Conservation (phyloP, 1,140 invertebrate genomes). For the Drosophila kepulauana region DNA sequence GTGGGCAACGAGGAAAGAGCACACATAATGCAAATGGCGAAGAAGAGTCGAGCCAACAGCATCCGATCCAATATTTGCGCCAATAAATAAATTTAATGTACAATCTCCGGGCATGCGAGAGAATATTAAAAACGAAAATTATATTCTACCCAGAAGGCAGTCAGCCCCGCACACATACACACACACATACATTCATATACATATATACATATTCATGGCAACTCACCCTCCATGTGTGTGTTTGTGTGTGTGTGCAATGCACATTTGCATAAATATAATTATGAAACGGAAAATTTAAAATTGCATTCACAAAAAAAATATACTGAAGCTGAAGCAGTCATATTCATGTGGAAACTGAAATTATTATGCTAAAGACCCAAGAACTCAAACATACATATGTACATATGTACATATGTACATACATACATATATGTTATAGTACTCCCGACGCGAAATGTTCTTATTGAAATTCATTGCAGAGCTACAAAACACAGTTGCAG, state of each 20-base stretch:
- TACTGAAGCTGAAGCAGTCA: slow-evolving; percentile 11
- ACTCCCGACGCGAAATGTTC: neutral
- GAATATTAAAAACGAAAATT: slow-evolving; percentile 84
- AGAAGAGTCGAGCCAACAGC: slow-evolving; percentile 46
- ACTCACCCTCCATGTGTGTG: slow-evolving; percentile 10
- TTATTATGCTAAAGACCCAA: slow-evolving; percentile 36
- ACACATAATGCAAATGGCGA: slow-evolving; percentile 67
- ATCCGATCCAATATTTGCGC: slow-evolving; percentile 83
- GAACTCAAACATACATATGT: neutral
- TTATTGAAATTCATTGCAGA: slow-evolving; percentile 11
- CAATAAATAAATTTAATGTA: slow-evolving; percentile 84
- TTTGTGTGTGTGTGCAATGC: slow-evolving; percentile 24
- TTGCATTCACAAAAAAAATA: slow-evolving; percentile 58
- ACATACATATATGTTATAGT: neutral
- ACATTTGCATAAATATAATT: slow-evolving; percentile 82
- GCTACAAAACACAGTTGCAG: neutral
- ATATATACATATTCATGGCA: slow-evolving; percentile 52
- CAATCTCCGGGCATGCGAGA: slow-evolving; percentile 77
- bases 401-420: no score
- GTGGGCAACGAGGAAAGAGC: neutral
- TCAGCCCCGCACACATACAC: slow-evolving; percentile 36
- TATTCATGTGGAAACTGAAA: slow-evolving; percentile 63
- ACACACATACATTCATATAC: neutral
- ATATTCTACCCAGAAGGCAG: slow-evolving; percentile 73
- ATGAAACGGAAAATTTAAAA: slow-evolving; percentile 74